These are phyloP conservation scores for Trichosurus vulpecula DNA, from an alignment of 2,797 vertebrate species.

Conservation along the genomic window DNA sequence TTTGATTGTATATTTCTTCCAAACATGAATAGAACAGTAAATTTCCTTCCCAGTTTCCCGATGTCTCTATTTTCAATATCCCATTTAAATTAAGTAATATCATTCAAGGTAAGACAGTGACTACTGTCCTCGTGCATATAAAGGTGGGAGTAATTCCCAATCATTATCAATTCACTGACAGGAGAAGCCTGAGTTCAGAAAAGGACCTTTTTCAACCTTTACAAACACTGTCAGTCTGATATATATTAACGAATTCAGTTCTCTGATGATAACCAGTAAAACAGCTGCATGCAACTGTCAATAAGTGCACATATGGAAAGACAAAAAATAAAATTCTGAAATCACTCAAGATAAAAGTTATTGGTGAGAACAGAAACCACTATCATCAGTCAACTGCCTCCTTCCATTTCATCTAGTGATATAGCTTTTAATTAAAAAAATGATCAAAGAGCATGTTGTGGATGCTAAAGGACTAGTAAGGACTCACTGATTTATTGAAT, in stretches of 20 bases:
- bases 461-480: slow-evolving; percentile 46
- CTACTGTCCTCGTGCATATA: slow-evolving; percentile 39
- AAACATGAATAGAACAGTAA: slow-evolving; percentile 9
- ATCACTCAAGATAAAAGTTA: slow-evolving; percentile 62
- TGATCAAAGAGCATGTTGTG: slow-evolving; percentile 37
- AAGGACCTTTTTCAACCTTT: slow-evolving; percentile 51
- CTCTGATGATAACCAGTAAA: slow-evolving; percentile 57
- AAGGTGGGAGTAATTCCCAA: slow-evolving; percentile 26
- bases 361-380: slow-evolving; percentile 44
- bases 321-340: slow-evolving; percentile 54
- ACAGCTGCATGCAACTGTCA: slow-evolving; percentile 43
- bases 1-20: slow-evolving; percentile 16
- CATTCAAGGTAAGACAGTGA: slow-evolving; percentile 31
- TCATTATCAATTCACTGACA: slow-evolving; percentile 52
- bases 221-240: slow-evolving; percentile 40
- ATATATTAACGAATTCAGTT: slow-evolving; percentile 56
- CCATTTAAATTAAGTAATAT: background rate
- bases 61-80: background rate
- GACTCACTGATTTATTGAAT: slow-evolving; percentile 67
- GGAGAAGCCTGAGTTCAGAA: slow-evolving; percentile 50
- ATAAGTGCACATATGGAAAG: slow-evolving; percentile 52
- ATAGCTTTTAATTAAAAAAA: slow-evolving; percentile 54
- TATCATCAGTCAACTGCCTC: slow-evolving; percentile 65
- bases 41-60: background rate
- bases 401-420: slow-evolving; percentile 56